These are phyloP conservation scores for Orthosia incerta DNA, from an alignment of 2,888 invertebrate genomes.

Conservation along the genomic window DNA sequence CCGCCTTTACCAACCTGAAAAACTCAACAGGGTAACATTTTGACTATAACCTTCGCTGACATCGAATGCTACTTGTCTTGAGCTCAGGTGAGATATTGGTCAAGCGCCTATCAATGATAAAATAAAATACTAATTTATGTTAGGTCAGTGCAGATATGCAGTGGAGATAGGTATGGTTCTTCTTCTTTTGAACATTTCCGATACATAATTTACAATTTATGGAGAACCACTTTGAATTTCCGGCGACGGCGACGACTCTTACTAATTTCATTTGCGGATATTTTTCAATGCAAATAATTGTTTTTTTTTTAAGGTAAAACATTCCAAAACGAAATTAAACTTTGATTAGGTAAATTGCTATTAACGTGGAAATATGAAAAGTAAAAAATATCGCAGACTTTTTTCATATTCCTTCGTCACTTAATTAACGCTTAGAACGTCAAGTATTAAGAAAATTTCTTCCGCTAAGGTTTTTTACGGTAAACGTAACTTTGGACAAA, in stretches of 20 bases:
- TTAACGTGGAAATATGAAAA: constrained; percentile 66
- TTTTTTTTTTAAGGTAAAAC: constrained; percentile 47
- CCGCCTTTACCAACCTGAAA: no score
- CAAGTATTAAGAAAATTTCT: constrained; percentile 67
- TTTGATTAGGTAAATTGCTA: constrained; percentile 67
- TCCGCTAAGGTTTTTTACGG: constrained; percentile 62
- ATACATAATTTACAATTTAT: constrained; percentile 5
- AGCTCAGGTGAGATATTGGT: no score
- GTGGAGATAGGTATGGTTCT: no score
- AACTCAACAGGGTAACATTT: no score
- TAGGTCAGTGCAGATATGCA: no score
- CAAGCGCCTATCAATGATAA: no score
- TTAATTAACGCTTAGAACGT: constrained; percentile 73
- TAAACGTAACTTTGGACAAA: constrained; percentile 68
- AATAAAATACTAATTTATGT: no score
- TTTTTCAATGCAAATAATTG: constrained; percentile 55
- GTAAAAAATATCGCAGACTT: constrained; percentile 55
- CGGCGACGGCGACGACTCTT: background rate
- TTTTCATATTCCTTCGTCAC: constrained; percentile 65
- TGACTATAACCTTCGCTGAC: no score
- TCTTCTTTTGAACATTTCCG: no score
- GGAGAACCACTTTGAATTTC: constrained; percentile 23
- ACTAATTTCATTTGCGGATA: constrained; percentile 32
- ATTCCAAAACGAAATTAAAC: constrained; percentile 58
- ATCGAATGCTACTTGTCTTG: no score